These are phyloP conservation scores for Vollenhovia emeryi DNA, from an alignment of 1,140 invertebrate species.

Conservation along the genomic window DNA sequence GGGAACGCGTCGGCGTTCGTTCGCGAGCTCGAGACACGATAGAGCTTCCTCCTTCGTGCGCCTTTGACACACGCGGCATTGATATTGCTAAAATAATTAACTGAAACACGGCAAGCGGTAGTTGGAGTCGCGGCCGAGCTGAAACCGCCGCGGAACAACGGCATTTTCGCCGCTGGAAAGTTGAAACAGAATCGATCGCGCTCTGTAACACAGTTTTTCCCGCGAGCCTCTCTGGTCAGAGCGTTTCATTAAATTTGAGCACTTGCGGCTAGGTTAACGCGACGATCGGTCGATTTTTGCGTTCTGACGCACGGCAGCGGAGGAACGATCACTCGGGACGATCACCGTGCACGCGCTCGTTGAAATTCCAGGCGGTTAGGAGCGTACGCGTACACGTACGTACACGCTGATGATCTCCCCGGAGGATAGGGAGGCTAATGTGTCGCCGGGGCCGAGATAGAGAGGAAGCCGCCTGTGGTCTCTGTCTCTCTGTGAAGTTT, in stretches of 20 bases:
- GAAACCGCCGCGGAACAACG: background rate
- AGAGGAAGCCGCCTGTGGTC: conserved; percentile 73
- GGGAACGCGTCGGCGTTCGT: background rate
- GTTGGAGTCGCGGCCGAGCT: background rate
- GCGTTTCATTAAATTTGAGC: conserved; percentile 43
- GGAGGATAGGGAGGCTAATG: conserved; percentile 77
- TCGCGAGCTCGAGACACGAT: background rate
- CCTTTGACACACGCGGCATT: background rate
- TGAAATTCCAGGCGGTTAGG: conserved; percentile 71
- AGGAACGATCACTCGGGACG: conserved; percentile 22
- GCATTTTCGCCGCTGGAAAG: background rate
- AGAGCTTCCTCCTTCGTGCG: background rate
- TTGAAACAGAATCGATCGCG: conserved; percentile 4
- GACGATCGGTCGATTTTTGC: conserved; percentile 42
- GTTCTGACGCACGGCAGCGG: background rate
- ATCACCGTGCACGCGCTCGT: conserved; percentile 53
- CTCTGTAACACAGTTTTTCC: conserved; percentile 14
- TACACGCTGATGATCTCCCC: conserved; percentile 68
- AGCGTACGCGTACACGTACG: conserved; percentile 42
- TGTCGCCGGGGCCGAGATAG: conserved; percentile 74
- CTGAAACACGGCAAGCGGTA: background rate
- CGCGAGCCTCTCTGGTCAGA: conserved; percentile 1
- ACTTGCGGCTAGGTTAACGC: conserved; percentile 27
- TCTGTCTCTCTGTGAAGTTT: conserved; percentile 79
- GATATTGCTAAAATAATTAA: conserved; percentile 8